Conservation (phyloP, 2,888 invertebrate species). For the Empis livida region DNA sequence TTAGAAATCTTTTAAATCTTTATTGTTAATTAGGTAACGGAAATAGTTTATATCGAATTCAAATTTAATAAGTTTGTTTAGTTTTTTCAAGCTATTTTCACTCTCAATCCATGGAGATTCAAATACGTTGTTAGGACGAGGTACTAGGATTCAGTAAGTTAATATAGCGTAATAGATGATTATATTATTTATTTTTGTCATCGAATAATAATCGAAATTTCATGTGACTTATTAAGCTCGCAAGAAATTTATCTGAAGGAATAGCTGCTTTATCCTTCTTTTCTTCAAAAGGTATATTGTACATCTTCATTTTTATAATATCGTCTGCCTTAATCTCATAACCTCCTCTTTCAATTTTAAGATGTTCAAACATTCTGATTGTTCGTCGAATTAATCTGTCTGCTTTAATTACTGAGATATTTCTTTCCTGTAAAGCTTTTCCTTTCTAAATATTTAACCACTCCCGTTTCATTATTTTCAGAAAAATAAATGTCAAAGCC, state of each 20-base stretch:
- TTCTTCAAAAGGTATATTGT: background rate
- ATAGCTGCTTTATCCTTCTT: background rate
- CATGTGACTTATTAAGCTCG: background rate
- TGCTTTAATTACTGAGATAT: background rate
- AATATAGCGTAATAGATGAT: background rate
- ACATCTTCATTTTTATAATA: background rate
- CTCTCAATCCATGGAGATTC: background rate
- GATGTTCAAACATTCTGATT: background rate
- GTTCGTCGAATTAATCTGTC: background rate
- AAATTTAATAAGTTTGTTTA: background rate
- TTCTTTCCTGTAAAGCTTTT: background rate
- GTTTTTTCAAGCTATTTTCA: background rate
- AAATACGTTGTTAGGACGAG: background rate
- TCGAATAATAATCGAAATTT: background rate
- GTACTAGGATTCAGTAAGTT: background rate
- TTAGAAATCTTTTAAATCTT: background rate
- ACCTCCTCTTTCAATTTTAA: background rate
- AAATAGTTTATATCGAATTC: background rate
- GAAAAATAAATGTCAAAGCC: background rate
- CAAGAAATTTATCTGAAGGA: background rate
- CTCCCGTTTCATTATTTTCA: background rate
- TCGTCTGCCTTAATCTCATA: background rate
- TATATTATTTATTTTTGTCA: background rate
- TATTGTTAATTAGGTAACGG: no score
- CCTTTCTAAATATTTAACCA: background rate